Conservation (phyloP, 1,140 invertebrate genomes). For the Ostrea denselamellosa region DNA sequence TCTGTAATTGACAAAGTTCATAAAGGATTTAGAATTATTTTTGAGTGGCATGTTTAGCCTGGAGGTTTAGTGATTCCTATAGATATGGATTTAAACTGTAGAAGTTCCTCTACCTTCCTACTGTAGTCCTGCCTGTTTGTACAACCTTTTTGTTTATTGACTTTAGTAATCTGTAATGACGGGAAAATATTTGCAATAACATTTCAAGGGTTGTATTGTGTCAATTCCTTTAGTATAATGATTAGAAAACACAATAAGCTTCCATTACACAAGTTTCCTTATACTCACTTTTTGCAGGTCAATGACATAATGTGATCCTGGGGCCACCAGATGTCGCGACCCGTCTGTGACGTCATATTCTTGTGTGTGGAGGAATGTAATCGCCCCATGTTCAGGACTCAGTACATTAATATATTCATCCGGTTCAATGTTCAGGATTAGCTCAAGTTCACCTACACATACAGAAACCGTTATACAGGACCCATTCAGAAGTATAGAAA, state of each 20-base stretch:
- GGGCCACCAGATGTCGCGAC: slow-evolving; percentile 9
- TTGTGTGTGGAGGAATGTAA: slow-evolving; percentile 36
- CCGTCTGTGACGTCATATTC: neutral
- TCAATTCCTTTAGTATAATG: too few species aligned
- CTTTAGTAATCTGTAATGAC: neutral
- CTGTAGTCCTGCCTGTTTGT: neutral
- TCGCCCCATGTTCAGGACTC: slow-evolving; percentile 8
- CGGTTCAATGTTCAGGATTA: slow-evolving; percentile 49
- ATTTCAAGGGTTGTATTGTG: too few species aligned
- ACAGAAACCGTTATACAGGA: too few species aligned
- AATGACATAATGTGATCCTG: slow-evolving; percentile 39
- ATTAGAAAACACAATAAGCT: too few species aligned
- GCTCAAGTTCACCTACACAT: slow-evolving; percentile 1
- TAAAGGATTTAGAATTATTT: too few species aligned
- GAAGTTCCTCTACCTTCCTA: neutral
- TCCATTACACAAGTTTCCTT: too few species aligned
- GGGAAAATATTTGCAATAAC: neutral
- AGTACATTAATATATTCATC: slow-evolving; percentile 43
- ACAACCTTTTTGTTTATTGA: neutral
- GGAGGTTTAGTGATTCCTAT: too few species aligned
- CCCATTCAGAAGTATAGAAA: neutral
- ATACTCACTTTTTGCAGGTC: slow-evolving; percentile 42
- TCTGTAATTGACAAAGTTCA: neutral
- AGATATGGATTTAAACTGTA: too few species aligned
- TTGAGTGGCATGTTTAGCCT: too few species aligned